Base-by-base conservation (phyloP, 2,888 invertebrate genomes). In the Tubulanus polymorphus region DNA sequence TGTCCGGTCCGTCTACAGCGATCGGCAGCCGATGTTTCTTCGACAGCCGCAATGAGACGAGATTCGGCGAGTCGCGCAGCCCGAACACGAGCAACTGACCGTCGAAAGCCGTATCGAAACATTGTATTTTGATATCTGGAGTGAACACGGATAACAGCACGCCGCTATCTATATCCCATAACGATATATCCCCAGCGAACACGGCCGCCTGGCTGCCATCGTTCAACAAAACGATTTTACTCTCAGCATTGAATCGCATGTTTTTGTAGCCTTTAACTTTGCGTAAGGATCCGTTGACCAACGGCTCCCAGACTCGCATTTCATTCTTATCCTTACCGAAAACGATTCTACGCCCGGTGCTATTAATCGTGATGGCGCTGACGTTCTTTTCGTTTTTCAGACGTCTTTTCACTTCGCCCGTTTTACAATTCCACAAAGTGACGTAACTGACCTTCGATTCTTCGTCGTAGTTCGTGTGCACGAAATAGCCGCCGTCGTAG, bases 391-490 rank as follows among this genome's bases (percentile, higher is more conserved):
- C 75, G 47, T 73, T 69, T 48, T 70, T 69, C 27, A 77, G 63
- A 2, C 74, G 58, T 35, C 66, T 63, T 50, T 66, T 68, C 8
- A 77, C 67, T 10, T 63, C 54, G 0, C 75, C 75, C 1, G 65
- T 61, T n/a, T 56, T 30, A 23, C 73, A 73, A 58, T 75, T 69
- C 74, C 77, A 76, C 37, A 76, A 55, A 15, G 75, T 75, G 15
- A 77, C 73, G 61, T 74, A 76, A 53, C 76, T 75, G 35, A 65
- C 62, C 59, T 75, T 76, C 28, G 62, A 64, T 15, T 65, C 63
- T 50, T 75, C 75, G 62, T 77, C 76, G 61, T 74, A 76, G 59
- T 72, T 75, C 23, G 73, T 67, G 27, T 71, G 72, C 3, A 74
- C 75, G 3, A 77, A 63, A 57, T 67, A 64, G 48, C 66, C 61